phyloP scores from a whole-genome alignment of 2,797 vertebrate species.

The Triplophysa yarkandensis region DNA sequence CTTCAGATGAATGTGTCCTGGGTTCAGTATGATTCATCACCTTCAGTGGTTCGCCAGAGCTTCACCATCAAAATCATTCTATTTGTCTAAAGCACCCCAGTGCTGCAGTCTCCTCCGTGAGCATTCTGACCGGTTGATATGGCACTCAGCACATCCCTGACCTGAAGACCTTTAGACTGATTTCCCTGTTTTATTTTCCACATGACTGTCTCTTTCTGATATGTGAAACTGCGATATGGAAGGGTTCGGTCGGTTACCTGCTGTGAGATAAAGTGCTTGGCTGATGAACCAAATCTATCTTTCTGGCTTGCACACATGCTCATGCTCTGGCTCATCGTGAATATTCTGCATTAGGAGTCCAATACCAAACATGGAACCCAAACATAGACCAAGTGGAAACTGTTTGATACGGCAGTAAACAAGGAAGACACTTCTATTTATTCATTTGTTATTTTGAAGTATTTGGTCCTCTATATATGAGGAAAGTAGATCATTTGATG shows the following conservation, averaged over 20 bases:
- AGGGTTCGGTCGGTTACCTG: constrained; percentile 23
- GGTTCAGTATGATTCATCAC: constrained; percentile 54
- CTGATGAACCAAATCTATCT: constrained; percentile 44
- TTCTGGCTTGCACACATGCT: constrained; percentile 21
- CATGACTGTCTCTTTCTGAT: constrained; percentile 40
- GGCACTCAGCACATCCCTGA: constrained; percentile 48
- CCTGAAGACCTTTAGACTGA: constrained; percentile 42
- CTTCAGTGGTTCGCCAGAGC: constrained; percentile 29
- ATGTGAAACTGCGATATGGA: constrained; percentile 22
- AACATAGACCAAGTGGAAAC: constrained; percentile 10
- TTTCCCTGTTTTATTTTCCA: constrained; percentile 52
- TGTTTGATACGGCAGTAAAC: not conserved
- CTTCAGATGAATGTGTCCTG: constrained; percentile 53
- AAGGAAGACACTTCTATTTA: not conserved
- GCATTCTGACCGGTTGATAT: constrained; percentile 33
- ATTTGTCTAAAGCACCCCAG: constrained; percentile 46
- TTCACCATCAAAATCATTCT: constrained; percentile 54
- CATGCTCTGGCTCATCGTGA: constrained; percentile 18
- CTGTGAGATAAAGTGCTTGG: constrained; percentile 46
- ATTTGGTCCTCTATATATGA: not conserved
- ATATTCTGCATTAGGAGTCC: constrained; percentile 28
- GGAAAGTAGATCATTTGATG: not conserved
- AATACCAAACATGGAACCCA: constrained; percentile 20
- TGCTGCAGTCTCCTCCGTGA: constrained; percentile 10
- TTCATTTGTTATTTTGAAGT: constrained; percentile 12